phyloP scores from a whole-genome alignment of 2,888 invertebrate genomes.

The Raillietiella orientalis region DNA sequence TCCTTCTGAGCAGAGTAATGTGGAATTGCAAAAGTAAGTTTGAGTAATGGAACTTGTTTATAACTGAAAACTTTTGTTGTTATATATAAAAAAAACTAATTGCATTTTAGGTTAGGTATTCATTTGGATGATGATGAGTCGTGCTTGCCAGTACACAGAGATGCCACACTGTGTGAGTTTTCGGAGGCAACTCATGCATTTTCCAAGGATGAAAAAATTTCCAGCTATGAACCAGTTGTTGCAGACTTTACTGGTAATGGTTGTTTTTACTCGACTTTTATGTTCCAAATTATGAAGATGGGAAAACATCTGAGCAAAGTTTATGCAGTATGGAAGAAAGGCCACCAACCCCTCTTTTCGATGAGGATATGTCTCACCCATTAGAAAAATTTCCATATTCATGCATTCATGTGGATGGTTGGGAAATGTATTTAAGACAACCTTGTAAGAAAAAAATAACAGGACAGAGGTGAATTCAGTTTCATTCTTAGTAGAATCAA shows the following conservation, averaged over 20 bases:
- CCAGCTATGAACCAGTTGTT: background rate
- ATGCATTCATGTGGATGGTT: constrained; percentile 43
- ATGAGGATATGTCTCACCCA: constrained; percentile 70
- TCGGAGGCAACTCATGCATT: too few relatives aligned
- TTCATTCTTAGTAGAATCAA: too few relatives aligned
- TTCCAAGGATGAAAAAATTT: too few relatives aligned
- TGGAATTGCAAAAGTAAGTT: too few relatives aligned
- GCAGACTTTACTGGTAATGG: background rate
- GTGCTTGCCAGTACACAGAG: too few relatives aligned
- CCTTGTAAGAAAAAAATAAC: constrained; percentile 90
- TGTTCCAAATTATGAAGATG: background rate
- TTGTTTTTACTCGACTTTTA: background rate
- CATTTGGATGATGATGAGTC: too few relatives aligned
- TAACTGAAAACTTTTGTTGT: too few relatives aligned
- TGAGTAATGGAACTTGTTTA: too few relatives aligned
- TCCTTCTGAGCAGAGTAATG: too few relatives aligned
- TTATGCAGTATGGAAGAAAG: constrained; percentile 20
- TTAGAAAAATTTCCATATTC: constrained; percentile 64
- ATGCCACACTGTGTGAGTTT: too few relatives aligned
- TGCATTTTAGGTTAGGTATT: too few relatives aligned
- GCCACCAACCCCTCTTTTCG: constrained; percentile 70
- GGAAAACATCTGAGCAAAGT: background rate
- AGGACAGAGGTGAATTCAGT: constrained; percentile 29
- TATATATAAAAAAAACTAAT: too few relatives aligned
- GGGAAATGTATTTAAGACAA: constrained; percentile 85